A percentile compares a stretch with the other conserved stretches of the same genome.
Evolutionary conservation across 2,797 vertebrate genomes (phyloP).

Genomic region (Microcaecilia unicolor): DNA sequence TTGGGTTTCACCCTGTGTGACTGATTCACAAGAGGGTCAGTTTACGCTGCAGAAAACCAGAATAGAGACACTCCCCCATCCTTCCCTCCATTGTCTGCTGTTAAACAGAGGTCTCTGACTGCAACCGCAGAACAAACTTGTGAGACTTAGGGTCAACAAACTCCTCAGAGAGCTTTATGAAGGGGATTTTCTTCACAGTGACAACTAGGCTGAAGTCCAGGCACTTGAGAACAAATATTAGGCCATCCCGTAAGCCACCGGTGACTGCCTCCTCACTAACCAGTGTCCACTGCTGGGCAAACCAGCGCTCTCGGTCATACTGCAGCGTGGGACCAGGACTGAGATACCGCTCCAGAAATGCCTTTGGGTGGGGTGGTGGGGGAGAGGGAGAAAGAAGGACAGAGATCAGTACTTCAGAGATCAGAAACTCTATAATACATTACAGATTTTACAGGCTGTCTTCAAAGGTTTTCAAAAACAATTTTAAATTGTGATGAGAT

Average conservation of each 20-base stretch:
- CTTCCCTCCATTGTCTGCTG: constrained; percentile 9
- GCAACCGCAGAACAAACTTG: constrained; percentile 86
- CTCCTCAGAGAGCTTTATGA: constrained; percentile 82
- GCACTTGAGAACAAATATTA: constrained; percentile 81
- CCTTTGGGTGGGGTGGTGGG: constrained; percentile 48
- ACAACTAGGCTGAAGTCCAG: constrained; percentile 88
- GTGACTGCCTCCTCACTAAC: constrained; percentile 90
- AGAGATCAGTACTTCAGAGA: neutral
- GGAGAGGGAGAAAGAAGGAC: neutral
- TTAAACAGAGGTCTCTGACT: constrained; percentile 90
- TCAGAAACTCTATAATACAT: neutral
- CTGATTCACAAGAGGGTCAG: no score
- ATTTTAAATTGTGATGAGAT: no score
- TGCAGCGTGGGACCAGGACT: constrained; percentile 80
- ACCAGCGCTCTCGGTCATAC: constrained; percentile 83
- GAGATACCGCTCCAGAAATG: constrained; percentile 91
- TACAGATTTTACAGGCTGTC: no score
- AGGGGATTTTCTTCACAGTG: constrained; percentile 81
- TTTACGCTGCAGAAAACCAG: no score
- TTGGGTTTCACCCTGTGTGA: no score
- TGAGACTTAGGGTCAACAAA: constrained; percentile 91
- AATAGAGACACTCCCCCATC: no score
- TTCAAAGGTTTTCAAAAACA: no score
- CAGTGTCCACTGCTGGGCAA: constrained; percentile 85
- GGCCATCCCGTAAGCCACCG: constrained; percentile 68